phyloP scores from a whole-genome alignment of 2,888 invertebrate species.

The Phyllotreta cruciferae region DNA sequence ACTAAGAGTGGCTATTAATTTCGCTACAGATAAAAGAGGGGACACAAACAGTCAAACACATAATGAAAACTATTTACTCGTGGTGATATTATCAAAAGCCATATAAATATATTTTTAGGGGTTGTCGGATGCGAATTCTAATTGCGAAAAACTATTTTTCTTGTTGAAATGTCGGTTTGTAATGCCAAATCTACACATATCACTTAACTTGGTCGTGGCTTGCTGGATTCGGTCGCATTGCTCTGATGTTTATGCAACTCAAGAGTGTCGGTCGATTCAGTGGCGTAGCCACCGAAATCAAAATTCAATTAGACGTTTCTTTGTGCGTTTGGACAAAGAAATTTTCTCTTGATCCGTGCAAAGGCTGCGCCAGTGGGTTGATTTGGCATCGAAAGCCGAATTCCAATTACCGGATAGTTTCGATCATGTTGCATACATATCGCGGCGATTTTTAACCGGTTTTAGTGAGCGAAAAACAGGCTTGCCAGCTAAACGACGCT shows the following conservation, averaged over 20 bases:
- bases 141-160: slow-evolving; percentile 27
- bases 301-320: background rate
- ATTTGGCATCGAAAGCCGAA: background rate
- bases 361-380: slow-evolving; percentile 1
- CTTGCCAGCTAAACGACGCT: slow-evolving; percentile 41
- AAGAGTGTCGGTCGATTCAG: no score
- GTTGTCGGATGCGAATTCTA: slow-evolving; percentile 34
- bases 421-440: slow-evolving; percentile 7
- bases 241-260: slow-evolving; percentile 3
- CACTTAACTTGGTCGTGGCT: background rate
- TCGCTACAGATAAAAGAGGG: background rate
- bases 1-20: background rate
- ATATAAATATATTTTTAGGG: slow-evolving; percentile 37
- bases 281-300: background rate
- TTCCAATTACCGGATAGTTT: background rate
- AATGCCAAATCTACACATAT: slow-evolving; percentile 20
- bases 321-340: no score
- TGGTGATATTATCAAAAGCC: slow-evolving; percentile 45
- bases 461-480: slow-evolving; percentile 23
- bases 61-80: slow-evolving; percentile 26
- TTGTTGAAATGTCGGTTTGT: slow-evolving; percentile 18
- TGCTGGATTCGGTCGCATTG: slow-evolving; percentile 1
- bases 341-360: background rate
- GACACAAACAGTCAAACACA: no score
- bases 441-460: slow-evolving; percentile 5